Conservation (phyloP, 2,888 invertebrate genomes). For the Kuschelorhynchus macadamiae region DNA sequence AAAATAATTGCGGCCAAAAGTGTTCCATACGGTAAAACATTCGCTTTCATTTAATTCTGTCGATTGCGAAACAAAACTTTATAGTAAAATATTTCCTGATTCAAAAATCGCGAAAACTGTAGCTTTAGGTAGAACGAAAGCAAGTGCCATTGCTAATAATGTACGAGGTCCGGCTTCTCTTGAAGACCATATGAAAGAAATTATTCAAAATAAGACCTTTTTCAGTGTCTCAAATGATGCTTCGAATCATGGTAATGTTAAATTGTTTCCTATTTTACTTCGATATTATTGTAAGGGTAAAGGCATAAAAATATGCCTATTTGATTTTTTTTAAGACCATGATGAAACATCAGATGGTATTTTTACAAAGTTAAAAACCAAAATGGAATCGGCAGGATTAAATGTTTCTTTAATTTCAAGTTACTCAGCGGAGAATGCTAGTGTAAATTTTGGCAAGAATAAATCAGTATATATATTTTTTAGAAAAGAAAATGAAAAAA, state of each 20-base stretch:
- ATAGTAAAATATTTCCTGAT: neutral
- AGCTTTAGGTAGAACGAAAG: conserved; percentile 4
- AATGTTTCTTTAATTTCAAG: neutral
- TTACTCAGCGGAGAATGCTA: conserved; percentile 7
- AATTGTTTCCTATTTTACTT: conserved; percentile 5
- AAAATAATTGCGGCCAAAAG: too few relatives aligned
- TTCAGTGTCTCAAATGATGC: conserved; percentile 2
- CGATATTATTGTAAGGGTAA: neutral
- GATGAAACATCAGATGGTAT: conserved; percentile 14
- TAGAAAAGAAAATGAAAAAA: conserved; percentile 1
- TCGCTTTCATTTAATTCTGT: too few relatives aligned
- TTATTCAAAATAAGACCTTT: neutral
- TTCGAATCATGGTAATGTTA: conserved; percentile 7
- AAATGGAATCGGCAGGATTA: neutral
- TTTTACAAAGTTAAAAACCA: conserved; percentile 10
- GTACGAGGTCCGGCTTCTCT: neutral
- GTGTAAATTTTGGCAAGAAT: conserved; percentile 15
- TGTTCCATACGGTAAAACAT: too few relatives aligned
- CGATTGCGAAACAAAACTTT: too few relatives aligned
- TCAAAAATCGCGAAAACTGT: conserved; percentile 4
- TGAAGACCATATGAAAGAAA: neutral
- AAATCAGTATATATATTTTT: conserved; percentile 3
- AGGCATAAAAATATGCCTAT: conserved; percentile 10
- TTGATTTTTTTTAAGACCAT: conserved; percentile 23
- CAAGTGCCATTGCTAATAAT: conserved; percentile 2